Conservation (phyloP, 2,797 vertebrate species). For the Poecile montanus region DNA sequence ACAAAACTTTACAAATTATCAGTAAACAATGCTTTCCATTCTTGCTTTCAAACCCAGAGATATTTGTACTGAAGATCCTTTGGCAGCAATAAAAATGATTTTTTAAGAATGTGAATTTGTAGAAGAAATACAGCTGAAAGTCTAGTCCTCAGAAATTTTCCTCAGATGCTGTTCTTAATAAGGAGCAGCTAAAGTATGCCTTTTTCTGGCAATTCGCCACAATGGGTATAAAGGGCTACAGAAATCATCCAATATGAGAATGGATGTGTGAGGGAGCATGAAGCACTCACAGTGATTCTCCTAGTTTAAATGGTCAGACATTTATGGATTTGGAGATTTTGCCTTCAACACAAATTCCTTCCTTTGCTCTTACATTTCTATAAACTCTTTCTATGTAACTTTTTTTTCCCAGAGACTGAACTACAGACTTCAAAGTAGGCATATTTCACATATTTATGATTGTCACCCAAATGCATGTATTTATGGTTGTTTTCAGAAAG, state of each 20-base stretch:
- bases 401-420: neutral
- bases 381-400: neutral
- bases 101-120: neutral
- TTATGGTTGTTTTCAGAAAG: slow-evolving; percentile 20
- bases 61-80: slow-evolving; percentile 5
- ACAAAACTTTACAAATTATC: slow-evolving; percentile 34
- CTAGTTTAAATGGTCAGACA: neutral
- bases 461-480: slow-evolving; percentile 21
- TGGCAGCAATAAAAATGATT: neutral
- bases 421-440: slow-evolving; percentile 28
- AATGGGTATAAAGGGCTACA: slow-evolving; percentile 26
- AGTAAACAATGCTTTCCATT: slow-evolving; percentile 23
- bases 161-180: slow-evolving; percentile 51
- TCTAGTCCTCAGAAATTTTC: slow-evolving; percentile 26
- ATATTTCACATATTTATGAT: slow-evolving; percentile 15
- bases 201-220: neutral
- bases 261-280: neutral
- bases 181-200: slow-evolving; percentile 30
- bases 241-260: slow-evolving; percentile 18
- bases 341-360: slow-evolving; percentile 15
- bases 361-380: neutral
- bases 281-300: neutral
- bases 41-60: slow-evolving; percentile 6
- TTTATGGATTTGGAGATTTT: neutral
- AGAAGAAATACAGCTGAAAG: slow-evolving; percentile 9